Conservation (phyloP, 2,888 invertebrate genomes). For the Entomobrya proxima region DNA sequence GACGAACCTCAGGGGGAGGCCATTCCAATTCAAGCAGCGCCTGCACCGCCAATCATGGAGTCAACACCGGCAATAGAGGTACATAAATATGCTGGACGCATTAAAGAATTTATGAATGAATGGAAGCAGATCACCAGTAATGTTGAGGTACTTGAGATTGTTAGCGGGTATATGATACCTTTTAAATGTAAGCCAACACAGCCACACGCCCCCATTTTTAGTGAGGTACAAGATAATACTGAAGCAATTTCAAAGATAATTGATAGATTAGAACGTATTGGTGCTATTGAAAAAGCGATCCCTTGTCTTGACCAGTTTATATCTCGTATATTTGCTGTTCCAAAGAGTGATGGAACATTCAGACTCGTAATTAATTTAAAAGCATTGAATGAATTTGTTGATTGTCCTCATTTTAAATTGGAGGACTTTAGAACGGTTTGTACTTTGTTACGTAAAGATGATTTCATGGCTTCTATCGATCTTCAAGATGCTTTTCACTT, state of each 20-base stretch:
- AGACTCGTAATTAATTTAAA: constrained; percentile 59
- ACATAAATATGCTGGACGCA: not conserved
- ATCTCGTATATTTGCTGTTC: constrained; percentile 46
- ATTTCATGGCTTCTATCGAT: constrained; percentile 48
- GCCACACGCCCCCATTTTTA: not conserved
- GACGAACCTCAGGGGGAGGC: not conserved
- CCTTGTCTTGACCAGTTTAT: constrained; percentile 19
- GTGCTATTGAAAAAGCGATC: not conserved
- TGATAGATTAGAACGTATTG: not conserved
- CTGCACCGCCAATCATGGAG: no score
- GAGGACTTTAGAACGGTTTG: constrained; percentile 50
- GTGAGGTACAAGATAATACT: not conserved
- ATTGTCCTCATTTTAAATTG: constrained; percentile 57
- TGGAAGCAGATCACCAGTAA: not conserved
- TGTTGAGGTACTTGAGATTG: not conserved
- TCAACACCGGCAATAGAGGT: not conserved
- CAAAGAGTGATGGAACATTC: constrained; percentile 29
- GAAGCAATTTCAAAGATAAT: not conserved
- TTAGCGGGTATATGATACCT: not conserved
- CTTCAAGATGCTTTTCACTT: constrained; percentile 58
- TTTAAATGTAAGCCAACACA: not conserved
- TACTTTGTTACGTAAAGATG: not conserved
- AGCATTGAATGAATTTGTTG: constrained; percentile 53
- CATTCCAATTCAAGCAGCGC: not conserved
- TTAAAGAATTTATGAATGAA: not conserved